Evolutionary conservation across 2,797 vertebrate species (phyloP).

Genomic region (Lagothrix lagotricha): DNA sequence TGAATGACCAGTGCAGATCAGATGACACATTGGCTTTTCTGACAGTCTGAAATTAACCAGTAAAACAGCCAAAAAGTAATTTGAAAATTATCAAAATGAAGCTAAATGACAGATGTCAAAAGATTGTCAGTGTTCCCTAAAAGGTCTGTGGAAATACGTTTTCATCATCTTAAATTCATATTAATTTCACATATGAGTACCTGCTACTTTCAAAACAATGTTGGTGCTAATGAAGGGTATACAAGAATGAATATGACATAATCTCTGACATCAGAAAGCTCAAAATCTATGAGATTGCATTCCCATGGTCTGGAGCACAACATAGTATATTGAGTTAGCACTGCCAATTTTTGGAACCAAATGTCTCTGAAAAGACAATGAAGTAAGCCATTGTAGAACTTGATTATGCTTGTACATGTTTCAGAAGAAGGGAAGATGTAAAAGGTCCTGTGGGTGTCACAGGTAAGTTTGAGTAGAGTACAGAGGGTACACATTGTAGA

Average conservation of each 20-base stretch:
- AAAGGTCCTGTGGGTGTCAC: background rate
- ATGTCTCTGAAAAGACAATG: background rate
- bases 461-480: background rate
- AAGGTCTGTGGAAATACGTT: background rate
- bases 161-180: conserved; percentile 31
- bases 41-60: conserved; percentile 73
- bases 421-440: background rate
- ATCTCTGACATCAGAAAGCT: background rate
- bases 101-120: conserved; percentile 74
- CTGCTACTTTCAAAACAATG: background rate
- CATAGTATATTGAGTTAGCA: too few relatives aligned
- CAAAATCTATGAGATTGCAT: background rate
- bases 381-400: background rate
- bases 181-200: background rate
- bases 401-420: background rate
- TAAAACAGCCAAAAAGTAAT: conserved; percentile 54
- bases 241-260: background rate
- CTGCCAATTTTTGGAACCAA: background rate
- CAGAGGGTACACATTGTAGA: accelerated
- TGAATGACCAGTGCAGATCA: conserved; percentile 60
- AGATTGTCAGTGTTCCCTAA: conserved; percentile 20
- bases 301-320: background rate
- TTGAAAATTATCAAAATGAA: conserved; percentile 70
- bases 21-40: conserved; percentile 62
- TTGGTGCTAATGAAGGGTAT: background rate